Evolutionary conservation across 2,797 vertebrate species (phyloP), one percentile per base, ranked within the genome.

Genomic region (Hydrocynus forskahlii): DNA sequence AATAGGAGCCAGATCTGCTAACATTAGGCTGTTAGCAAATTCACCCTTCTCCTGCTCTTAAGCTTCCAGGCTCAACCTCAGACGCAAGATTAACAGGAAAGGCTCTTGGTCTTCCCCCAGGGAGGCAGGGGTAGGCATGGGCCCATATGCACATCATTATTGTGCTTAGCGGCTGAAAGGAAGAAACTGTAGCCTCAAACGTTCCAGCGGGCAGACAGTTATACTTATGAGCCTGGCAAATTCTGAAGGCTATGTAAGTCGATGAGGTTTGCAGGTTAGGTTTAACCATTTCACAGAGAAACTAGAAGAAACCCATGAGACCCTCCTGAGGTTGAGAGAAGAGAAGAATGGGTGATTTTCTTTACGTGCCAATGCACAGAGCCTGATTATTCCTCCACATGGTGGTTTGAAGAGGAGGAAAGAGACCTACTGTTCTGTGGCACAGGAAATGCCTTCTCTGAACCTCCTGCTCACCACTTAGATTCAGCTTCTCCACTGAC

Each of bases 1-100:
- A 89, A 83, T 38, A 82, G 85, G 10, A 62, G 78, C 76, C 78
- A 86, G 85, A 87, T 85, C 75, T 88, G 75, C 79, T 84, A 83
- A 83, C 71, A 57, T 72, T 81, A 62, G 66, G 67, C 62, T 77
- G 55, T 76, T 68, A 83, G 83, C 62, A 81, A 78, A 66, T 76
- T 55, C 50, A 82, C 67, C 68, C 60, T 66, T 71, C 76, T 75
- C 38, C 55, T 72, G 76, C 54, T 76, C 25, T 76, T 55, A 75
- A 79, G 76, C 72, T 75, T 72, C 63, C 64, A 79, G 80, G n/a
- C 69, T 63, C 72, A 79, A 72, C 72, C 83, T 81, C 48, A 77
- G 83, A 84, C 17, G 10, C 63, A 85, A 87, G 78, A 74, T 79
- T 67, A 50, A 76, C 5, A 86, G 68, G 78, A 80, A 66, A 78